A percentile compares a stretch with the other conserved stretches of the same genome.
Evolutionary conservation across 2,888 invertebrate species (phyloP).

Genomic region (Drosophila seclusa): DNA sequence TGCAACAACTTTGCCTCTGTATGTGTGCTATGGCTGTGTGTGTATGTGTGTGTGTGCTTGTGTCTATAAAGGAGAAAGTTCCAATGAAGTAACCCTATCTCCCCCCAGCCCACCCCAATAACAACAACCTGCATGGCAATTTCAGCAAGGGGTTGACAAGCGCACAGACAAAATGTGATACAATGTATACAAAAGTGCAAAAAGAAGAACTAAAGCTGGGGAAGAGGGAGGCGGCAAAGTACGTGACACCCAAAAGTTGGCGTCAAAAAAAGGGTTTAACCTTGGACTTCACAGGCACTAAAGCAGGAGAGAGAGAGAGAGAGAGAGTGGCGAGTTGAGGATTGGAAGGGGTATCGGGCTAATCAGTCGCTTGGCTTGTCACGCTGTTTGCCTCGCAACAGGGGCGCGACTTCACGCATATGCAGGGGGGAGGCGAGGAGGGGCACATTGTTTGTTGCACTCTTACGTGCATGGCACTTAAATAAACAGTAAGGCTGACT

Average conservation of each 20-base stretch:
- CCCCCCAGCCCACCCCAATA: neutral
- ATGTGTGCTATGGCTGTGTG: constrained; percentile 1
- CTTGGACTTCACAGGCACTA: constrained; percentile 59
- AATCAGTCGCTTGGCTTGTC: constrained; percentile 61
- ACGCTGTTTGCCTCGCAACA: constrained; percentile 8
- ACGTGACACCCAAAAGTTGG: constrained; percentile 40
- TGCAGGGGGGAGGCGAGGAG: neutral
- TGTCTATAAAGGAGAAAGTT: constrained; percentile 37
- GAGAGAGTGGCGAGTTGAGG: neutral
- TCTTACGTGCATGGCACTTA: constrained; percentile 44
- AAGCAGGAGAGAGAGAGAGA: neutral
- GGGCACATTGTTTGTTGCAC: constrained; percentile 18
- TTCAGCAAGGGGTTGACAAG: constrained; percentile 48
- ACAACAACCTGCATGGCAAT: constrained; percentile 54
- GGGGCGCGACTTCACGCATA: neutral
- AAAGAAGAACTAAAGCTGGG: constrained; percentile 18
- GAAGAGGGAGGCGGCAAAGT: neutral
- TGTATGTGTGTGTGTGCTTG: constrained; percentile 5
- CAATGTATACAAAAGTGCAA: constrained; percentile 31
- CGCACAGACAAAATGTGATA: constrained; percentile 27
- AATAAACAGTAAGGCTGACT: constrained; percentile 35
- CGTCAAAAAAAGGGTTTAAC: constrained; percentile 64
- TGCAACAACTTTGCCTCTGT: constrained; percentile 62
- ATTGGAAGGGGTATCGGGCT: constrained; percentile 14
- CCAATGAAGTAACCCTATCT: constrained; percentile 3